Evolutionary conservation across 2,888 invertebrate species (phyloP).

Genomic region (Drosophila anomelani): DNA sequence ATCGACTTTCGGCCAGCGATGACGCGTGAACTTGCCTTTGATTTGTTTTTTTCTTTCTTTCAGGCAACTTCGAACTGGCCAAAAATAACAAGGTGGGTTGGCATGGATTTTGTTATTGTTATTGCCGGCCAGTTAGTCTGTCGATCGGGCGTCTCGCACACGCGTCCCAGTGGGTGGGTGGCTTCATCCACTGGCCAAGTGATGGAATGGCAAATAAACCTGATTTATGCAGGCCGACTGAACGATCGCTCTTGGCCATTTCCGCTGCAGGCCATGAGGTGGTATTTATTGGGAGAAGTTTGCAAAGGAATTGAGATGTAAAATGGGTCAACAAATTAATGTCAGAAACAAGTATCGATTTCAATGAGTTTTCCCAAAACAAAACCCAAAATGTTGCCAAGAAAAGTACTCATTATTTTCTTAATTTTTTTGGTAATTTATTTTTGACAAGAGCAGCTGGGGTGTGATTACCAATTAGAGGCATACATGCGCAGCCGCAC

Average conservation of each 20-base stretch:
- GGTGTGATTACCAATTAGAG: slow-evolving; percentile 60
- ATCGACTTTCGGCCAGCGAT: slow-evolving; percentile 58
- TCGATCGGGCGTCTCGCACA: slow-evolving; percentile 34
- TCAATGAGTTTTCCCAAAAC: background rate
- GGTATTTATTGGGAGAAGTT: background rate
- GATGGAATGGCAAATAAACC: slow-evolving; percentile 44
- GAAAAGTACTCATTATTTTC: background rate
- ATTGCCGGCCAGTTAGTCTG: slow-evolving; percentile 33
- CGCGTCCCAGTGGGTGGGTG: slow-evolving; percentile 45
- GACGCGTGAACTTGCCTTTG: slow-evolving; percentile 79
- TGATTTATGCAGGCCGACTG: slow-evolving; percentile 15
- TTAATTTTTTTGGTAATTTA: background rate
- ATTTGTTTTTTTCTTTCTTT: slow-evolving; percentile 61
- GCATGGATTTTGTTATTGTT: slow-evolving; percentile 52
- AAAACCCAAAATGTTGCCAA: background rate
- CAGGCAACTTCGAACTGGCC: slow-evolving; percentile 48
- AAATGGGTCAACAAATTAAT: slow-evolving; percentile 1
- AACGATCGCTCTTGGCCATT: slow-evolving; percentile 42
- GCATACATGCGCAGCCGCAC: slow-evolving; percentile 66
- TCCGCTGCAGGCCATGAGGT: slow-evolving; percentile 42
- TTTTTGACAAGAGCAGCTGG: background rate
- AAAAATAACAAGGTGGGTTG: slow-evolving; percentile 63
- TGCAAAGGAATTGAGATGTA: background rate
- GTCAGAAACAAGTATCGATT: background rate
- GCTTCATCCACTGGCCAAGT: slow-evolving; percentile 27